Evolutionary conservation across 30 jellyfish, hydroid and myxozoan species (phyloP), one percentile per base, ranked within the genome.

Genomic region (Morbakka virulenta): DNA sequence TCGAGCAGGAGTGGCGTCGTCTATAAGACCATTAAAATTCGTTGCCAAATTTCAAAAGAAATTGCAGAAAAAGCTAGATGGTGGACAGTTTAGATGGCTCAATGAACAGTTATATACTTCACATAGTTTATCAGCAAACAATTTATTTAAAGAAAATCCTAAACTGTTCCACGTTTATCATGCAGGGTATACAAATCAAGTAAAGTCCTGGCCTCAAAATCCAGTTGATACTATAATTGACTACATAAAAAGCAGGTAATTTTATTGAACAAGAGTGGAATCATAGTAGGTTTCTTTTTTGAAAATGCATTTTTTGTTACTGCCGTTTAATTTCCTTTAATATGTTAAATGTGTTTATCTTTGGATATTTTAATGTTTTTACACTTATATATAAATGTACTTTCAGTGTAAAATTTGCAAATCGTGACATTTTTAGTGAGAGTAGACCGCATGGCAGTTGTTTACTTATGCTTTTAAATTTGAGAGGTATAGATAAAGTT

Each of bases 41-140:
- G 25, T 28, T 53, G 23, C 32, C 50, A 81, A 69, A 63, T 74
- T 89, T 35, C 87, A 89, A 49, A 52, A 63, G 34, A 89, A 82
- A 69, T 35, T 89, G 29, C 76, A 82, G 32, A 47, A 66, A 21
- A 83, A 77, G 51, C 79, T 89, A 23, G 91, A 69, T 63, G 96
- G 97, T 4, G 97, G 94, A 1, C 95, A 84, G 24, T 89, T 89
- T 64, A 80, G 97, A 24, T 89, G 94, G 94, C 80, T 91, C 17
- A 91, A 91, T 81, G 96, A 91, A 64, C 91, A 84, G 48, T 67
- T 91, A 1, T 91, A 91, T 63, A 84, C 98, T 35, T 66, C 20
- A 13, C 31, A 81, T 23, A 91, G 98, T 81, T 64, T 57, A 4
- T 67, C 31, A n/a, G 92, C 98, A 21, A 21, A 4, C 23, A 82